Conservation (phyloP, 2,113 vertebrate species). For the Chloroceryle aenea region DNA sequence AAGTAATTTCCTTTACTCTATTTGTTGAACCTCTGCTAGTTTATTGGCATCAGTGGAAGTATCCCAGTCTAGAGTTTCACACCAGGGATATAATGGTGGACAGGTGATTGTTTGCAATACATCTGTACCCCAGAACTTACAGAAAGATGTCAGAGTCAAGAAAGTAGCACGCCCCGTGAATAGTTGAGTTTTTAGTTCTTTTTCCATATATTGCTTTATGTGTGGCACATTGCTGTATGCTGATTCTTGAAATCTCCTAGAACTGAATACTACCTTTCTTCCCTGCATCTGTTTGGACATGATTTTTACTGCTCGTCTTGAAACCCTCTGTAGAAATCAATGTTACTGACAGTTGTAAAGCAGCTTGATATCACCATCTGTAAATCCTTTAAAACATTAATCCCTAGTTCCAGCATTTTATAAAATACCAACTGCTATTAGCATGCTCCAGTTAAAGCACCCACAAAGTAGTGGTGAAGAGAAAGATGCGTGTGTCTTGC, state of each 20-base stretch:
- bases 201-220: background rate
- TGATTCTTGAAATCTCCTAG: background rate
- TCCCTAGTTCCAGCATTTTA: background rate
- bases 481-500: background rate
- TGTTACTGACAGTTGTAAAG: background rate
- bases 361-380: conserved; percentile 7
- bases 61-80: background rate
- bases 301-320: background rate
- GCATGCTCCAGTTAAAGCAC: background rate
- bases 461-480: background rate
- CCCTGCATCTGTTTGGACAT: background rate
- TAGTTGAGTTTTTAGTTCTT: background rate
- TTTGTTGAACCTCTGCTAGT: background rate
- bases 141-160: background rate
- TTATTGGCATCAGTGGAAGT: background rate
- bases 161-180: background rate
- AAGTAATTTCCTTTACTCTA: background rate
- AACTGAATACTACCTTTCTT: background rate
- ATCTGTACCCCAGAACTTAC: background rate
- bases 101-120: too few relatives aligned
- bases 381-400: conserved; percentile 1
- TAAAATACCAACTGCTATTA: background rate
- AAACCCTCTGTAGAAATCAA: background rate
- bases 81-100: background rate
- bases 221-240: background rate